These are phyloP conservation scores for Conger conger DNA, from an alignment of 2,113 vertebrate genomes.

Conservation along the genomic window DNA sequence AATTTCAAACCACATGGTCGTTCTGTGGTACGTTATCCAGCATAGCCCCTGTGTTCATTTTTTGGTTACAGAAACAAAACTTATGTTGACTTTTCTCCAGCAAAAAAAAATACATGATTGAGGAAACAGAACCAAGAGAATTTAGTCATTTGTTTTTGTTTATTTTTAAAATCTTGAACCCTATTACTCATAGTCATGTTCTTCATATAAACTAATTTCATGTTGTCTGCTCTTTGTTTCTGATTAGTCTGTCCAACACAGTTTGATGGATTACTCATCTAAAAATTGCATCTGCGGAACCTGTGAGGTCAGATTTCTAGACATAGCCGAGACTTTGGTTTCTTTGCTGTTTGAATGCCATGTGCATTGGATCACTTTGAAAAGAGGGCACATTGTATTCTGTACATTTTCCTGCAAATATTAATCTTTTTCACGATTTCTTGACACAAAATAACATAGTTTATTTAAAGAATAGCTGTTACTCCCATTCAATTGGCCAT, in stretches of 20 bases:
- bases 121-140: no score
- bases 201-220: neutral
- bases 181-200: neutral
- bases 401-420: neutral
- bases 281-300: neutral
- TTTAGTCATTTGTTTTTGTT: constrained; percentile 1
- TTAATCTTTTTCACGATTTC: neutral
- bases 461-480: no score
- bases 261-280: neutral
- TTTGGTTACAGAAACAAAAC: no score
- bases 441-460: neutral
- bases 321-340: neutral
- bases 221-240: neutral
- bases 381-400: neutral
- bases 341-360: constrained; percentile 5
- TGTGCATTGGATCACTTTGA: constrained; percentile 6
- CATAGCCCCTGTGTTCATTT: no score
- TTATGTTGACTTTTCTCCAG: no score
- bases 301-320: neutral
- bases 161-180: neutral
- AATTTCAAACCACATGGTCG: no score
- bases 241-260: neutral
- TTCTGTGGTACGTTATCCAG: no score
- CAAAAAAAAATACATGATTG: no score
- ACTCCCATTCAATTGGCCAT: no score